phyloP scores from a whole-genome alignment of 2,888 invertebrate species.

The Metopia argyrocephala region DNA sequence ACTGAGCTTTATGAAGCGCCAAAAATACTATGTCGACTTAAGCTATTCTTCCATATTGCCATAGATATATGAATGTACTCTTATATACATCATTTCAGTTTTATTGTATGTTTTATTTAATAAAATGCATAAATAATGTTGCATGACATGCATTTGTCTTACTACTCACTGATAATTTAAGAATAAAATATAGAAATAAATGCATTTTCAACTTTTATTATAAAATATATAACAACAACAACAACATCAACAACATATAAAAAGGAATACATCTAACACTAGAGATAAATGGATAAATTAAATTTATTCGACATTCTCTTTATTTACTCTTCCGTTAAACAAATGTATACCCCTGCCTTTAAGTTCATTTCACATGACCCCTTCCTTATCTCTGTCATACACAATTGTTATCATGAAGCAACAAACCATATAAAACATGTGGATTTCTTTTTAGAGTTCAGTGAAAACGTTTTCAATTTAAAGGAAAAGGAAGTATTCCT shows the following conservation, averaged over 20 bases:
- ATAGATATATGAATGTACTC: no score
- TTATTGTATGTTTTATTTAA: constrained; percentile 28
- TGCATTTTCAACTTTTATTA: background rate
- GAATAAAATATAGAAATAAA: constrained; percentile 12
- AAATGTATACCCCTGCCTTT: constrained; percentile 27
- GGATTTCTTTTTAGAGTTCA: background rate
- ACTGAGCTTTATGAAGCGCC: no score
- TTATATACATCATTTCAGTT: no score
- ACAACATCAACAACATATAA: background rate
- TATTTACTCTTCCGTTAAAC: constrained; percentile 5
- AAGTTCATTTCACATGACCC: background rate
- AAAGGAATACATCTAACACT: background rate
- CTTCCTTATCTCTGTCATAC: background rate
- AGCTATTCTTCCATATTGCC: no score
- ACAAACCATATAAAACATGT: constrained; percentile 25
- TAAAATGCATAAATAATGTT: constrained; percentile 72
- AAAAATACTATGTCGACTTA: no score
- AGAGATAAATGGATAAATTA: constrained; percentile 47
- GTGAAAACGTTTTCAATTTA: no score
- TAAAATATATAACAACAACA: background rate
- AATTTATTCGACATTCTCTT: constrained; percentile 34
- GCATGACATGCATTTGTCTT: constrained; percentile 73
- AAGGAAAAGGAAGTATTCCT: no score
- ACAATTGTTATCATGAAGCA: background rate
- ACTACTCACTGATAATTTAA: constrained; percentile 32